Base-by-base conservation (phyloP, 2,888 invertebrate species). In the Lasius platythorax region DNA sequence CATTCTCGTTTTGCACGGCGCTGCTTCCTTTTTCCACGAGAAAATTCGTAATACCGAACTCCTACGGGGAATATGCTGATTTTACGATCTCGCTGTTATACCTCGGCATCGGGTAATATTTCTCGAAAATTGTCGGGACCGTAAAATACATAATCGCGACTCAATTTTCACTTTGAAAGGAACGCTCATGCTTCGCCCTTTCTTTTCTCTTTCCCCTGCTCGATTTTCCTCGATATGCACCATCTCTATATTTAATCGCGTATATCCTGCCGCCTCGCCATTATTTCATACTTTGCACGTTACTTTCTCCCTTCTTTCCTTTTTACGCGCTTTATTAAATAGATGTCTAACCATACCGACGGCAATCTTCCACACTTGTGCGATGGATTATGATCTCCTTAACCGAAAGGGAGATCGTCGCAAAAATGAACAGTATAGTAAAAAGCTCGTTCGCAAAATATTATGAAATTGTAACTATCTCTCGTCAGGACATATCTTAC, bases 111-210 rank as follows among this genome's bases (percentile, higher is more conserved):
- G 58, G 73, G 75, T 76, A 82, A 84, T 88, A 87, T 90, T 88
- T 85, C 84, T 83, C 50, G 85, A 88, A 87, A 90, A 86, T 81
- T 84, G 79, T 84, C 88, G 82, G 75, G 70, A 82, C 83, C 79
- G 58, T 88, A 85, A 88, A 86, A 76, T 79, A 67, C 82, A 78
- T 84, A 87, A 89, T 85, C 85, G 83, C 74, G 85, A 85, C 87
- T 86, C 88, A 84, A 89, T 88, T 85, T 89, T 83, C 85, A 83
- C 83, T 86, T 88, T 82, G 78, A 83, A 83, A 83, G 83, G 64
- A 67, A 83, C 85, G 83, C 70, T 82, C 81, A 70, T 78, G 15
- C 74, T 53, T 53, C 12, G 40, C 28, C 61, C 63, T 67, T 64
- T 63, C 43, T 28, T 15, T 33, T 40, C 79, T 33, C 15, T 53